phyloP scores from a whole-genome alignment of 2,888 invertebrate genomes.

The Ptycholaimellus sp. region DNA sequence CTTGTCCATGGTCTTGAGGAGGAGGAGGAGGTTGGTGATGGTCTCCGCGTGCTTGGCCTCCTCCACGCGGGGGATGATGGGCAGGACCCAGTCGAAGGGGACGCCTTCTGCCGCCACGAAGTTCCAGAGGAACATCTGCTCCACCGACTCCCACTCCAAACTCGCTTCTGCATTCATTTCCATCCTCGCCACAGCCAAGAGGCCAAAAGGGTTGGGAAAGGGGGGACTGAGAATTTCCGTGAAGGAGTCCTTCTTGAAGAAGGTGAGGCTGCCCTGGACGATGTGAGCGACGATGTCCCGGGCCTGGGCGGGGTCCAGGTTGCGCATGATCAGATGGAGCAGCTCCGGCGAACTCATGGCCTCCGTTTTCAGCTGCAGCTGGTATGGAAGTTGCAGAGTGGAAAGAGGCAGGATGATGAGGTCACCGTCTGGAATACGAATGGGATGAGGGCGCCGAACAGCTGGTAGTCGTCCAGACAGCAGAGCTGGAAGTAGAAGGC shows the following conservation, averaged over 20 bases:
- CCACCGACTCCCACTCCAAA: slow-evolving; percentile 81
- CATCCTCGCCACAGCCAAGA: no score
- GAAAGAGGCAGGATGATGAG: no score
- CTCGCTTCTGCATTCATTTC: no score
- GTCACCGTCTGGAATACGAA: slow-evolving; percentile 71
- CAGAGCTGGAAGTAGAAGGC: slow-evolving; percentile 46
- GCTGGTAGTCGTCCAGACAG: slow-evolving; percentile 60
- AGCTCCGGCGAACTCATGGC: slow-evolving; percentile 35
- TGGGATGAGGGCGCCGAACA: slow-evolving; percentile 72
- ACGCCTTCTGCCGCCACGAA: slow-evolving; percentile 29
- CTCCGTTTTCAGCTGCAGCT: slow-evolving; percentile 30
- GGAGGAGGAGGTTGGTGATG: slow-evolving; percentile 58
- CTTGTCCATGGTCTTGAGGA: slow-evolving; percentile 47
- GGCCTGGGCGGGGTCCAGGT: slow-evolving; percentile 60
- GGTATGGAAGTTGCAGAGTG: no score
- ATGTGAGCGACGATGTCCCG: slow-evolving; percentile 71
- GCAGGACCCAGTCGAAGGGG: slow-evolving; percentile 12
- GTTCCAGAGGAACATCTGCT: slow-evolving; percentile 92
- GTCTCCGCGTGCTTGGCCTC: slow-evolving; percentile 71
- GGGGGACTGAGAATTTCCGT: slow-evolving; percentile 30
- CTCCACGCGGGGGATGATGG: slow-evolving; percentile 34
- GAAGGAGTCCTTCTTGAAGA: slow-evolving; percentile 34
- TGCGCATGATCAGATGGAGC: slow-evolving; percentile 62
- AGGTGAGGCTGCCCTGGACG: slow-evolving; percentile 48
- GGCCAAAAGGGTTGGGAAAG: slow-evolving; percentile 11